Percentiles rank a stretch among this genome's conserved stretches.
Evolutionary conservation across 1,140 invertebrate genomes (phyloP).

Genomic region (Chelonus insularis): DNA sequence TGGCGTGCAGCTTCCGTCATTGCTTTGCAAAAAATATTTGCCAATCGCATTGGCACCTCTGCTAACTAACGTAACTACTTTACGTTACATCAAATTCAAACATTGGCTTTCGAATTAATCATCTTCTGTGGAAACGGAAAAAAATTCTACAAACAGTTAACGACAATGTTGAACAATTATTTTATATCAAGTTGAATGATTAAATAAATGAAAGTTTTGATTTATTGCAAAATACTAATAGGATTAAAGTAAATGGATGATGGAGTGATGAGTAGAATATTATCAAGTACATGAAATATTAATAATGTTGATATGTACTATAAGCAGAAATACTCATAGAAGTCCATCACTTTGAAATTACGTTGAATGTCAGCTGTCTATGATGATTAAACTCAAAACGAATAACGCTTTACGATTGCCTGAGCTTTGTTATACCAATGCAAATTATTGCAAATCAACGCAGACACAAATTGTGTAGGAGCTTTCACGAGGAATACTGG

Average conservation of each 20-base stretch:
- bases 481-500: background rate
- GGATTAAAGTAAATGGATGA: too few relatives aligned
- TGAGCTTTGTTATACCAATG: background rate
- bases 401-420: background rate
- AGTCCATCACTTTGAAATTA: too few relatives aligned
- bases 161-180: too few relatives aligned
- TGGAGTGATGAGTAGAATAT: too few relatives aligned
- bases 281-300: too few relatives aligned
- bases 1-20: background rate
- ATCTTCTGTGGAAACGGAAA: too few relatives aligned
- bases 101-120: background rate
- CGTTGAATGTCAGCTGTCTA: background rate
- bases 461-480: background rate
- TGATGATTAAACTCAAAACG: background rate
- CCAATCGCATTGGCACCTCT: background rate
- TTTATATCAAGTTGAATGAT: too few relatives aligned
- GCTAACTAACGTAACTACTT: background rate
- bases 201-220: too few relatives aligned
- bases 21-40: constrained; percentile 7
- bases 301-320: too few relatives aligned
- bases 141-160: too few relatives aligned
- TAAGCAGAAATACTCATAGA: too few relatives aligned
- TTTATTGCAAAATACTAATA: too few relatives aligned
- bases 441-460: background rate
- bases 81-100: background rate